Evolutionary conservation across 2,888 invertebrate genomes (phyloP).

Genomic region (Auanema sp.): DNA sequence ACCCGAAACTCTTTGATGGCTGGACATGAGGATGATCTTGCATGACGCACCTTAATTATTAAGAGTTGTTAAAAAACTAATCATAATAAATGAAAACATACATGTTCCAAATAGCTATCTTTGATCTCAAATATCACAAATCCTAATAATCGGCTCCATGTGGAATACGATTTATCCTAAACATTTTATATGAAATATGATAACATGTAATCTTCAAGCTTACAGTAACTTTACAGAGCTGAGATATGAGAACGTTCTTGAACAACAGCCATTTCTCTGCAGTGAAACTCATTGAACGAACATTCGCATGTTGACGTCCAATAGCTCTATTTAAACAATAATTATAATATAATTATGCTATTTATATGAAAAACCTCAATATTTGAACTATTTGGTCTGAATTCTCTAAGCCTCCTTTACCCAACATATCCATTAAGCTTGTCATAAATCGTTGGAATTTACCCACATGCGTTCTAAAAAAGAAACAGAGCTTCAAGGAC

Average conservation of each 20-base stretch:
- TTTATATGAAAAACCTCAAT: constrained; percentile 23
- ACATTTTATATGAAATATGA: constrained; percentile 6
- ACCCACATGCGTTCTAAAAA: constrained; percentile 55
- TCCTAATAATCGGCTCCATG: constrained; percentile 55
- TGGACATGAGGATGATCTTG: constrained; percentile 58
- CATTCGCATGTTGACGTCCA: constrained; percentile 58
- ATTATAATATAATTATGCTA: constrained; percentile 1
- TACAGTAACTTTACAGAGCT: constrained; percentile 39
- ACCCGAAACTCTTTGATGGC: constrained; percentile 30
- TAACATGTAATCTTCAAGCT: background rate
- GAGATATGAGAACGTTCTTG: constrained; percentile 50
- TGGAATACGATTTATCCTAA: constrained; percentile 45
- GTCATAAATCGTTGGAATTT: constrained; percentile 58
- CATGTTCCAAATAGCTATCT: constrained; percentile 59
- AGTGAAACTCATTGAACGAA: constrained; percentile 56
- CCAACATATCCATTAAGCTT: constrained; percentile 52
- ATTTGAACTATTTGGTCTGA: constrained; percentile 41
- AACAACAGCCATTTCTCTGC: constrained; percentile 61
- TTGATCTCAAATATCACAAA: constrained; percentile 61
- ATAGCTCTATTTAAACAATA: constrained; percentile 44
- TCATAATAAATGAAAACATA: constrained; percentile 21
- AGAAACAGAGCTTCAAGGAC: background rate
- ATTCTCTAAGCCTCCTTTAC: constrained; percentile 39
- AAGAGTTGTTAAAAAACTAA: background rate
- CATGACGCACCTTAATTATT: constrained; percentile 49